Conservation (phyloP, 2,888 invertebrate genomes). For the Chelonus formosanus region DNA sequence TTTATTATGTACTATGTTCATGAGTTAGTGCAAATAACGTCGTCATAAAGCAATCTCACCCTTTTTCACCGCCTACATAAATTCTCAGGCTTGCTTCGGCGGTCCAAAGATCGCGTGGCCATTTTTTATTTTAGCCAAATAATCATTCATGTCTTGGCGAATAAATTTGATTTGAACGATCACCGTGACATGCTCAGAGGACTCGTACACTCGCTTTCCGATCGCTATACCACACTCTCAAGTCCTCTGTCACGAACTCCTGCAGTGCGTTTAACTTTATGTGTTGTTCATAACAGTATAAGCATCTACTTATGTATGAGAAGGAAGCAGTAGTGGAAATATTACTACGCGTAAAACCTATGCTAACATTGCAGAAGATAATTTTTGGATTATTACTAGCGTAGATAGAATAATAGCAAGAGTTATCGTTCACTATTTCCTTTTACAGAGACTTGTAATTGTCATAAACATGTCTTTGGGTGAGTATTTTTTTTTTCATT, state of each 20-base stretch:
- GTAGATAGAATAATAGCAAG: too few species aligned
- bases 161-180: too few species aligned
- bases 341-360: constrained; percentile 26
- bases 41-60: constrained; percentile 60
- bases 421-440: too few species aligned
- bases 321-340: constrained; percentile 27
- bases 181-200: too few species aligned
- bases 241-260: constrained; percentile 8
- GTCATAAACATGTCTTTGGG: too few species aligned
- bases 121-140: constrained; percentile 9
- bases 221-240: too few species aligned
- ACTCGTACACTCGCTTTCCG: too few species aligned
- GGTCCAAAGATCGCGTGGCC: constrained; percentile 8
- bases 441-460: too few species aligned
- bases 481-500: too few species aligned
- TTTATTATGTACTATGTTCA: constrained; percentile 55
- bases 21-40: constrained; percentile 60
- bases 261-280: constrained; percentile 12
- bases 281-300: constrained; percentile 31
- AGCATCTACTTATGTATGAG: constrained; percentile 29
- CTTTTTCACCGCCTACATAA: constrained; percentile 49
- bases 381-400: constrained; percentile 29
- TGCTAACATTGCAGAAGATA: constrained; percentile 18
- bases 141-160: too few species aligned
- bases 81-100: constrained; percentile 18